Conservation (phyloP, 2,888 invertebrate species). For the Limnephilus rhombicus region DNA sequence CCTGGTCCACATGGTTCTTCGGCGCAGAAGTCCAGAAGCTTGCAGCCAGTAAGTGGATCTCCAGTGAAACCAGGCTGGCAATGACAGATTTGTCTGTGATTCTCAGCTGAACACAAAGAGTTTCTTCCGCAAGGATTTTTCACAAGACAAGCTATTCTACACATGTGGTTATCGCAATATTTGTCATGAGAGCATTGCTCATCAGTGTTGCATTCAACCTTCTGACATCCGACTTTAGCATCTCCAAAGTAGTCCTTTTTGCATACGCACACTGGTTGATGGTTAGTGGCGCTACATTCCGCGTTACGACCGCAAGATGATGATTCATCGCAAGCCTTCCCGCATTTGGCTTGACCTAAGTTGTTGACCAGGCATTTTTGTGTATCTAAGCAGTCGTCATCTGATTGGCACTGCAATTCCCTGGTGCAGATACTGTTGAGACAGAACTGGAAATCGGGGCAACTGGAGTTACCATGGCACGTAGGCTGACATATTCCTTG, state of each 20-base stretch:
- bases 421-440: slow-evolving; percentile 90
- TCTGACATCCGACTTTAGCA: slow-evolving; percentile 87
- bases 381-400: slow-evolving; percentile 85
- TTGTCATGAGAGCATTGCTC: slow-evolving; percentile 89
- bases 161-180: slow-evolving; percentile 88
- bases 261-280: slow-evolving; percentile 87
- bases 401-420: slow-evolving; percentile 85
- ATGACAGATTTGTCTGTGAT: slow-evolving; percentile 85
- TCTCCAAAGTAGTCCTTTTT: slow-evolving; percentile 89
- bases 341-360: slow-evolving; percentile 87
- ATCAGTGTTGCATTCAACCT: slow-evolving; percentile 85
- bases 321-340: slow-evolving; percentile 84
- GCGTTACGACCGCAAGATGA: slow-evolving; percentile 90
- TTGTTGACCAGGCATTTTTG: slow-evolving; percentile 84
- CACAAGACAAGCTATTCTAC: slow-evolving; percentile 91
- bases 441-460: slow-evolving; percentile 91
- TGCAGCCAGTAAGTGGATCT: slow-evolving; percentile 84
- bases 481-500: slow-evolving; percentile 91
- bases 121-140: slow-evolving; percentile 92
- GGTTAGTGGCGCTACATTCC: slow-evolving; percentile 85
- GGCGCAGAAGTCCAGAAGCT: slow-evolving; percentile 87
- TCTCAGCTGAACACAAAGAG: slow-evolving; percentile 90
- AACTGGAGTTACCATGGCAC: slow-evolving; percentile 87
- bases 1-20: slow-evolving; percentile 89
- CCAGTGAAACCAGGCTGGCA: slow-evolving; percentile 94